Conservation (phyloP, 1,140 invertebrate species). For the Acromyrmex echinatior region DNA sequence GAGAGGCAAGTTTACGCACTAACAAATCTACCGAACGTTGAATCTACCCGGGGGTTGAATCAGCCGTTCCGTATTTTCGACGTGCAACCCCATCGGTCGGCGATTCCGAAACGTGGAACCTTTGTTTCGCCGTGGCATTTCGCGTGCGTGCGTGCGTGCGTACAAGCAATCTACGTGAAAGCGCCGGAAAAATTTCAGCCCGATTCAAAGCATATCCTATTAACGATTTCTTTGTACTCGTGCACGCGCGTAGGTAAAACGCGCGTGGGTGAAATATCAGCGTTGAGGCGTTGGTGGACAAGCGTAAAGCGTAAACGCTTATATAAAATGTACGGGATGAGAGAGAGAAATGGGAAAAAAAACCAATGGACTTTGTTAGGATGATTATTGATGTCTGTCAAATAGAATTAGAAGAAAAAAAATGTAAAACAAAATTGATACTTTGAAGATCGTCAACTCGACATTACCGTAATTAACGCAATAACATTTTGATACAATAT, state of each 20-base stretch:
- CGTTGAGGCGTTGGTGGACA: conserved; percentile 5
- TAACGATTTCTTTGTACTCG: conserved; percentile 38
- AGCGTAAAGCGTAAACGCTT: conserved; percentile 18
- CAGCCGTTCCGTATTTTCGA: conserved; percentile 30
- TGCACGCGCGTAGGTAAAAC: conserved; percentile 3
- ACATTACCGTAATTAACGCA: background rate
- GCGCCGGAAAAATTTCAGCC: conserved; percentile 19
- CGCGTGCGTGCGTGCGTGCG: background rate
- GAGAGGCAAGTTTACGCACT: conserved; percentile 59
- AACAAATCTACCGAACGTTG: conserved; percentile 45
- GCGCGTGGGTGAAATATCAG: conserved; percentile 44
- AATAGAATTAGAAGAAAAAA: background rate
- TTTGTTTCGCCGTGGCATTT: conserved; percentile 27
- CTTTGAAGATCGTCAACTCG: too few species aligned
- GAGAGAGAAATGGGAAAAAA: background rate
- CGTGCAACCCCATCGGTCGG: conserved; percentile 7
- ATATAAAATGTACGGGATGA: background rate
- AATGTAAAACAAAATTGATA: background rate
- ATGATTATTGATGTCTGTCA: conserved; percentile 21
- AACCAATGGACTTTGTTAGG: background rate
- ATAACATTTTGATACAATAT: background rate
- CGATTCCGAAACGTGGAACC: background rate
- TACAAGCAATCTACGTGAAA: conserved; percentile 11
- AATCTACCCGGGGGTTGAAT: conserved; percentile 10
- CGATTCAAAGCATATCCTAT: conserved; percentile 29